Base-by-base conservation (phyloP, 2,113 vertebrate genomes). In the Notiomystis cincta region DNA sequence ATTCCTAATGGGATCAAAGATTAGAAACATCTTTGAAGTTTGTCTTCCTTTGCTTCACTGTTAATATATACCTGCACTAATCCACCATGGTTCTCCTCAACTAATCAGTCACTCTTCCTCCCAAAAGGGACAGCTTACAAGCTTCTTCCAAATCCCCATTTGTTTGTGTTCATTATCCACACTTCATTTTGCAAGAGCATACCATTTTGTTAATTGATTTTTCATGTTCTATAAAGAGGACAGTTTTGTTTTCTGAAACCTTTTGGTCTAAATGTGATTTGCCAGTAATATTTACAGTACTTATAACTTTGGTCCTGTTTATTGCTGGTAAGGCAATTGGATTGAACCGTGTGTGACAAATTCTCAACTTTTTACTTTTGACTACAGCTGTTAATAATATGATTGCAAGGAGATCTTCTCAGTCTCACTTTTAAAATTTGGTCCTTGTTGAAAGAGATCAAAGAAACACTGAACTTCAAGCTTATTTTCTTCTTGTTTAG, bases 1-100 rank as follows among this genome's bases (percentile, higher is more conserved):
- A 94, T 82, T 88, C 89, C 77, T 88, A 96, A 96, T 72, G 53
- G 87, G 82, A 95, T 96, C 90, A 97, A 95, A 96, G 89, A 95
- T 85, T 76, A 91, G 60, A 80, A 62, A 33, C n/a, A 93, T 90
- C 88, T 97, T 96, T 96, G 94, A 92, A 95, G 95, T 94, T 95
- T 79, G 57, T 75, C 71, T 94, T 90, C 67, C 48, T 87, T 88
- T 82, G 87, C 90, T 89, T 80, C 53, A 28, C 62, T 89, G 50
- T 57, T 89, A 87, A 81, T 85, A 80, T 16, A 15, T 89, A 95
- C 94, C 82, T 94, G 82, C 89, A 54, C 62, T 92, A 87, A 96
- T 92, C 82, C 80, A 89, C 58, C 57, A n/a, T 3, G 47, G 35
- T 54, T 95, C 50, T 95, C 70, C 75, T 88, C 70, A 79, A 72